Conservation (phyloP, 2,888 invertebrate species). For the Agapostemon virescens region DNA sequence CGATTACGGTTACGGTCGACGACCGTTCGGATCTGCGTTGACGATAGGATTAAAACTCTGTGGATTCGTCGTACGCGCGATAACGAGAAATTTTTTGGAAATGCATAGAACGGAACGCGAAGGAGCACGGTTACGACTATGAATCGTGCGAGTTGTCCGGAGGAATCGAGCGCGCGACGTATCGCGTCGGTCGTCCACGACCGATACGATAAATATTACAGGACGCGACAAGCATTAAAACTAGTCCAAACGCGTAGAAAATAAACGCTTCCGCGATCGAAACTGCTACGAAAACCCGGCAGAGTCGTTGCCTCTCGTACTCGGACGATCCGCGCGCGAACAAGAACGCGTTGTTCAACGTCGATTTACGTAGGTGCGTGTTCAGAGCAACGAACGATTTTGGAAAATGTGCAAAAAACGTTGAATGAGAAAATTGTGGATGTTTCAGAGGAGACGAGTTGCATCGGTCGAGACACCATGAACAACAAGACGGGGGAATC, state of each 20-base stretch:
- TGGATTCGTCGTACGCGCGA: background rate
- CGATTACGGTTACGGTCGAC: no score
- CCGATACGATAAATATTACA: conserved; percentile 24
- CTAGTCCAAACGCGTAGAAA: background rate
- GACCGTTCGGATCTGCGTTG: background rate
- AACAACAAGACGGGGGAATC: conserved; percentile 75
- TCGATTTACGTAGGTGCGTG: no score
- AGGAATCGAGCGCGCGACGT: no score
- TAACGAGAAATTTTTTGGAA: background rate
- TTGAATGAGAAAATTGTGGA: background rate
- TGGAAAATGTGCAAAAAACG: background rate
- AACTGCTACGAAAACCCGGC: no score
- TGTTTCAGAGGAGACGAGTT: conserved; percentile 78
- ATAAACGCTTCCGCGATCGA: no score
- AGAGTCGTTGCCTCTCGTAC: no score
- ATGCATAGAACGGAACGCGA: background rate
- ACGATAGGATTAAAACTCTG: no score
- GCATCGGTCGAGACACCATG: conserved; percentile 69
- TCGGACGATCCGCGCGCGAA: no score
- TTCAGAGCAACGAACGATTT: no score
- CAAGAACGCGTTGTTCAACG: no score
- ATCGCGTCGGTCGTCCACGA: conserved; percentile 1
- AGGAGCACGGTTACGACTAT: no score
- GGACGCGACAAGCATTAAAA: conserved; percentile 2
- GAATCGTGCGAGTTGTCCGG: no score